Evolutionary conservation across 2,113 vertebrate species (phyloP).

Genomic region (Bambusicola thoracicus): DNA sequence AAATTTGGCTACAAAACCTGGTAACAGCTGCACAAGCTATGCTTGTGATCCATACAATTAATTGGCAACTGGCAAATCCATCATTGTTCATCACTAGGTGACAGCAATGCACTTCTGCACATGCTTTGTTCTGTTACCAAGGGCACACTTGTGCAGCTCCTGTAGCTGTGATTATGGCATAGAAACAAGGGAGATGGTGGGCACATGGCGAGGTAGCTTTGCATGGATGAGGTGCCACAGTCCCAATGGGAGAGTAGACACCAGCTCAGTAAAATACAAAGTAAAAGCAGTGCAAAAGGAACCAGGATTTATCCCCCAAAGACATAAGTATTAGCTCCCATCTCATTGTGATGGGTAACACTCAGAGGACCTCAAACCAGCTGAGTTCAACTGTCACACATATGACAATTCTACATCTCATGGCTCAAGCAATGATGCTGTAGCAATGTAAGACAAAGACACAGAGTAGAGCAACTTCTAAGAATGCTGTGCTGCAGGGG

Average conservation of each 20-base stretch:
- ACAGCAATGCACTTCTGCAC: slow-evolving; percentile 54
- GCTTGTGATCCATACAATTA: slow-evolving; percentile 4
- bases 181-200: fast-evolving
- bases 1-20: slow-evolving; percentile 15
- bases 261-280: not conserved
- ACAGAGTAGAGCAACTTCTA: not conserved
- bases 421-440: not conserved
- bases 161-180: too few species aligned
- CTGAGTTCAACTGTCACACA: too few species aligned
- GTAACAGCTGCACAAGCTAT: slow-evolving; percentile 34
- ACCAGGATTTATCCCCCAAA: not conserved
- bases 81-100: slow-evolving; percentile 59
- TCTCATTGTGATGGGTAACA: not conserved
- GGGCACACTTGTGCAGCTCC: not conserved
- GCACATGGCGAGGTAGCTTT: not conserved
- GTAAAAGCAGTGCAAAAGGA: not conserved
- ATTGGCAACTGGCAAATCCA: not conserved
- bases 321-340: not conserved
- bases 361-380: not conserved
- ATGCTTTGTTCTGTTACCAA: not conserved
- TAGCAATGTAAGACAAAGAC: not conserved
- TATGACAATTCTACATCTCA: fast-evolving
- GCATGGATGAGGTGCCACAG: not conserved
- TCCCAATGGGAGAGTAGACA: not conserved
- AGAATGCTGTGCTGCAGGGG: not conserved